phyloP scores from a whole-genome alignment of 2,113 vertebrate species.

The Corydoras sp. region DNA sequence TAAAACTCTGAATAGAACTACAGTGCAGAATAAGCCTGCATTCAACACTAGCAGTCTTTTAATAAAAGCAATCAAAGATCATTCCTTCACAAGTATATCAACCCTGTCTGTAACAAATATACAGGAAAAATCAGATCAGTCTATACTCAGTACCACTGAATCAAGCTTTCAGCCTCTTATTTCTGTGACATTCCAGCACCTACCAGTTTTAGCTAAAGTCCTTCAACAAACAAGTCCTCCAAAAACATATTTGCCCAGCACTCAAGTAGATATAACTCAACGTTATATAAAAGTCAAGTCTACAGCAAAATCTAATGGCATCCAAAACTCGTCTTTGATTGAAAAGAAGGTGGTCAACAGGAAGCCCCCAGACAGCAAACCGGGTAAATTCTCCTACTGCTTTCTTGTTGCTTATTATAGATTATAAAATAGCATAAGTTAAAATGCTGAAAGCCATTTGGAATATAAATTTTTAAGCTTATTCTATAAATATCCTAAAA shows the following conservation, averaged over 20 bases:
- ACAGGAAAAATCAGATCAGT: background rate
- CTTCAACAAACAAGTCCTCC: background rate
- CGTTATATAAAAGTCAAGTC: background rate
- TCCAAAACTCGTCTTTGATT: slow-evolving; percentile 7
- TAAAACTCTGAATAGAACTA: background rate
- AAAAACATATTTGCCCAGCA: background rate
- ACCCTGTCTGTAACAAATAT: background rate
- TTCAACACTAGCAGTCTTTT: background rate
- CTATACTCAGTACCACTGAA: background rate
- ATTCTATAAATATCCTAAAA: slow-evolving; percentile 1
- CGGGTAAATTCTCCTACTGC: slow-evolving; percentile 36
- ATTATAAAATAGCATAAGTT: too few species aligned
- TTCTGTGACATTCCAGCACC: slow-evolving; percentile 2
- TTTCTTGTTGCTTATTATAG: slow-evolving; percentile 3
- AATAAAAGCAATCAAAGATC: background rate
- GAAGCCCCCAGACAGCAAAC: slow-evolving; percentile 24
- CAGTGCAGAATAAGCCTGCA: background rate
- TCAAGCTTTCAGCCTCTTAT: background rate
- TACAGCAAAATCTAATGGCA: slow-evolving; percentile 20
- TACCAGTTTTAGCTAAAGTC: background rate
- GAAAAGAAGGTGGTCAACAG: slow-evolving; percentile 25
- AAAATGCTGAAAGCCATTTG: background rate
- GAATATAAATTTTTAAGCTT: slow-evolving; percentile 1
- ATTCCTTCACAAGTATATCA: background rate
- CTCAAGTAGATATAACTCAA: background rate